Conservation (phyloP, 2,113 vertebrate genomes). For the Dendrocopos noguchii region DNA sequence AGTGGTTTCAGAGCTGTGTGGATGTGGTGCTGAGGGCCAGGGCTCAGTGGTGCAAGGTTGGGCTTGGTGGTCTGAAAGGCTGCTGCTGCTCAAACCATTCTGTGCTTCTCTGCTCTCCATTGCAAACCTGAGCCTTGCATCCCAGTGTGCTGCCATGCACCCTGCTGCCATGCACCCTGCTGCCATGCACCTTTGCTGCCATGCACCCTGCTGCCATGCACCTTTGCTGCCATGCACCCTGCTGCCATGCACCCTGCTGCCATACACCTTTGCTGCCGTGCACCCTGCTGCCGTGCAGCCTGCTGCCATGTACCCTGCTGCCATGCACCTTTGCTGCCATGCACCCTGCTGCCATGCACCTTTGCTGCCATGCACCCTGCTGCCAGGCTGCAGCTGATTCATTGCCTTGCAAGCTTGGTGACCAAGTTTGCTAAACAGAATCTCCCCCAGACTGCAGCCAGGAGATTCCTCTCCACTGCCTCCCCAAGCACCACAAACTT, state of each 20-base stretch:
- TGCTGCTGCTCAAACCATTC: background rate
- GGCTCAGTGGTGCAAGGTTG: background rate
- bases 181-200: too few relatives aligned
- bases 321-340: too few relatives aligned
- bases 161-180: too few relatives aligned
- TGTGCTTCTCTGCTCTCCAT: background rate
- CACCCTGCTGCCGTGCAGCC: too few relatives aligned
- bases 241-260: too few relatives aligned
- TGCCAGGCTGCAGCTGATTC: background rate
- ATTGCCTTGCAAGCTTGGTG: background rate
- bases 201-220: too few relatives aligned
- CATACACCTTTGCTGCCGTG: too few relatives aligned
- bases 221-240: too few relatives aligned
- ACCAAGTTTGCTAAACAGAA: background rate
- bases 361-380: too few relatives aligned
- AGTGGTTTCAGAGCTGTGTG: background rate
- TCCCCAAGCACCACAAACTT: rapidly evolving
- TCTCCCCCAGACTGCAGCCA: background rate
- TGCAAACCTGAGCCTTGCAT: background rate
- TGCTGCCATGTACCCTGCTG: too few relatives aligned
- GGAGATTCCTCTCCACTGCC: background rate
- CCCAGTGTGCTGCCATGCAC: background rate
- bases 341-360: too few relatives aligned
- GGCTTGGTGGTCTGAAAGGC: background rate
- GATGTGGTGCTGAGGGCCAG: background rate